A percentile compares a stretch with the other conserved stretches of the same genome.
phyloP scores from a whole-genome alignment of 2,797 vertebrate species.

The Cercopithecus mitis region DNA sequence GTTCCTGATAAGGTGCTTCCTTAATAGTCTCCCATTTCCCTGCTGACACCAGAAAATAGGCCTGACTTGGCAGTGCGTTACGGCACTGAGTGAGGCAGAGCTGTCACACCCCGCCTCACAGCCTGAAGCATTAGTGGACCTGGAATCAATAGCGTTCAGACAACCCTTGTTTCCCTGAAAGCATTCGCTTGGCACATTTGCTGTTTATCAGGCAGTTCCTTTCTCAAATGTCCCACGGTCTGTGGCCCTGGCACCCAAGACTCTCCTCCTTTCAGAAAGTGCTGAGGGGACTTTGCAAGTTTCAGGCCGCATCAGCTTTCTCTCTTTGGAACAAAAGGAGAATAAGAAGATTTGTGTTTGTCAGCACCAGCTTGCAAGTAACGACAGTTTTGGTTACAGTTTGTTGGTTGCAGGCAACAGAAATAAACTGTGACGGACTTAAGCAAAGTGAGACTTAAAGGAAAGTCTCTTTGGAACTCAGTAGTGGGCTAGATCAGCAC shows the following conservation, averaged over 20 bases:
- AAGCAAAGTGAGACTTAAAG: neutral
- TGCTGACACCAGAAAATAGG: conserved; percentile 80
- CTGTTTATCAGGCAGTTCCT: conserved; percentile 56
- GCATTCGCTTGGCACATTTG: conserved; percentile 36
- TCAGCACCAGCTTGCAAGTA: neutral
- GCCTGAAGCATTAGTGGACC: conserved; percentile 60
- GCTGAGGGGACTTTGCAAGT: neutral
- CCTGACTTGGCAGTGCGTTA: conserved; percentile 69
- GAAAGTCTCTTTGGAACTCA: neutral
- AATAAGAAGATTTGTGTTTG: neutral
- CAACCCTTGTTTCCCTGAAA: conserved; percentile 58
- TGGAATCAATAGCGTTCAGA: conserved; percentile 70
- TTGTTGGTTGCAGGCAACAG: neutral
- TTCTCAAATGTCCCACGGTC: conserved; percentile 13
- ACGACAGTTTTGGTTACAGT: neutral
- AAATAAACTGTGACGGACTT: neutral
- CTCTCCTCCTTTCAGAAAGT: neutral
- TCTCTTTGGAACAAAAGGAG: neutral
- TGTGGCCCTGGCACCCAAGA: neutral
- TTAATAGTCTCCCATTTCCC: conserved; percentile 83
- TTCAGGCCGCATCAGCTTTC: neutral
- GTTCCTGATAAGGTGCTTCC: conserved; percentile 72
- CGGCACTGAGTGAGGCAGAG: conserved; percentile 31
- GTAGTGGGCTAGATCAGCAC: neutral
- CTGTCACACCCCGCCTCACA: conserved; percentile 57